phyloP scores from a whole-genome alignment of 2,888 invertebrate species.

The Idaea aversata region DNA sequence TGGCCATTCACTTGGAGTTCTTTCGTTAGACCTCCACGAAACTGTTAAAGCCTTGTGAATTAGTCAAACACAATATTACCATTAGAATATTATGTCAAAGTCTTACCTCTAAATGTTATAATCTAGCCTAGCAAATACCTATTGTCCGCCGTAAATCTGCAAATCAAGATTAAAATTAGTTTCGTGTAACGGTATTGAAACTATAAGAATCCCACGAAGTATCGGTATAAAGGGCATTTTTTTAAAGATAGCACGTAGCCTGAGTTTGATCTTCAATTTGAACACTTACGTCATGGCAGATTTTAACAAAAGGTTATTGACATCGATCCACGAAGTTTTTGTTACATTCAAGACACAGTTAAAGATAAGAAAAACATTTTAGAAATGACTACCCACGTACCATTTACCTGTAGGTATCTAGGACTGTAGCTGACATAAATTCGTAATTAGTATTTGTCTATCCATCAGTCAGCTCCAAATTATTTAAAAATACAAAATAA shows the following conservation, averaged over 20 bases:
- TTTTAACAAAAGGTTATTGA: slow-evolving; percentile 29
- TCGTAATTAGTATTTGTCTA: slow-evolving; percentile 4
- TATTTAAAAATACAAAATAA: too few species aligned
- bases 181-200: neutral
- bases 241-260: neutral
- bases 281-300: slow-evolving; percentile 26
- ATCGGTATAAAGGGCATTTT: neutral
- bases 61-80: neutral
- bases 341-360: slow-evolving; percentile 7
- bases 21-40: neutral
- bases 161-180: neutral
- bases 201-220: neutral
- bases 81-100: neutral
- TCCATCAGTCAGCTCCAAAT: slow-evolving; percentile 1
- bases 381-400: slow-evolving; percentile 13
- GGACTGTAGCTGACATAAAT: neutral
- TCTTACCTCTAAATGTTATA: neutral
- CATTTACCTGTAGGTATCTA: neutral
- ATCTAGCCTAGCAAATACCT: neutral
- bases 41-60: neutral
- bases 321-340: slow-evolving; percentile 26
- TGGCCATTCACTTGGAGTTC: neutral
- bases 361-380: slow-evolving; percentile 27
- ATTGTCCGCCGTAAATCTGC: neutral
- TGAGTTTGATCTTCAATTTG: slow-evolving; percentile 21